Evolutionary conservation across 2,113 vertebrate species (phyloP).

Genomic region (Sisor rabdophorus): DNA sequence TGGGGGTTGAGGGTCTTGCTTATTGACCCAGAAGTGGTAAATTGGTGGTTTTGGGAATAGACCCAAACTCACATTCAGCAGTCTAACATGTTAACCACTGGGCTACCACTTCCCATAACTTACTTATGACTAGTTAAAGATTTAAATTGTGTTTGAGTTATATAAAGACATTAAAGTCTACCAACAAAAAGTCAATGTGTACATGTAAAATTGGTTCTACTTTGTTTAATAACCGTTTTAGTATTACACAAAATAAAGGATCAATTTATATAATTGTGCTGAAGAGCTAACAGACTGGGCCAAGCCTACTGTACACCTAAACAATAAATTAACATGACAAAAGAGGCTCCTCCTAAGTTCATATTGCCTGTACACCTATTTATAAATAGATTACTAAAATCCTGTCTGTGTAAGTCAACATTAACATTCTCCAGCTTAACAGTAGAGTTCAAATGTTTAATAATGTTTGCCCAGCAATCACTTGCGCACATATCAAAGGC

Average conservation of each 20-base stretch:
- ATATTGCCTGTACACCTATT: not conserved
- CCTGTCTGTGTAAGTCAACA: not conserved
- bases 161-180: not conserved
- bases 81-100: too few species aligned
- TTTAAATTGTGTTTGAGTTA: not conserved
- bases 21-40: too few species aligned
- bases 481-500: conserved; percentile 33
- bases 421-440: not conserved
- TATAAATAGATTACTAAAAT: too few species aligned
- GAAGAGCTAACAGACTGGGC: not conserved
- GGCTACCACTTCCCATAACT: too few species aligned
- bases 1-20: too few species aligned
- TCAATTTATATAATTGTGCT: not conserved
- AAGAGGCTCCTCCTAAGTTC: conserved; percentile 1
- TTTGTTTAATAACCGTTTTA: not conserved
- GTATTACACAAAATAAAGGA: not conserved
- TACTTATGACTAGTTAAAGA: not conserved
- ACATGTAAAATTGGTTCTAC: not conserved
- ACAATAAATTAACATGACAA: conserved; percentile 10
- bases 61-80: too few species aligned
- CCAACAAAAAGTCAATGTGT: not conserved
- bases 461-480: conserved; percentile 34
- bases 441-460: not conserved
- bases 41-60: too few species aligned
- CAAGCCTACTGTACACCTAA: too few species aligned